Evolutionary conservation across 92 coral and sea anemone species (phyloP), one percentile per base, ranked within the genome.

Genomic region (Metridium senile): DNA sequence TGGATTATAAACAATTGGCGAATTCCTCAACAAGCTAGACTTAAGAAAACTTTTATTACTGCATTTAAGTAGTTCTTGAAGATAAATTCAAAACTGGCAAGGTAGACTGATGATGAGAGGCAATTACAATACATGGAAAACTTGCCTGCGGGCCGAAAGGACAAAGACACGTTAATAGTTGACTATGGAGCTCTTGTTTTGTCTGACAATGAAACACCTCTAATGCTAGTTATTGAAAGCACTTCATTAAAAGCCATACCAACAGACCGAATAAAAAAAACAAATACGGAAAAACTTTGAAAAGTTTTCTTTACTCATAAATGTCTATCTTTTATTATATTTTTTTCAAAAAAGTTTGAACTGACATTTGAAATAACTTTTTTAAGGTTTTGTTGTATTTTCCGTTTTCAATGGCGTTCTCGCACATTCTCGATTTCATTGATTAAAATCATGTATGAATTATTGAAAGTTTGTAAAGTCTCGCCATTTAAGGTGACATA

Each of bases 81-180:
- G n/a, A n/a, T n/a, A n/a, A n/a, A n/a, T n/a, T n/a, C n/a, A n/a
- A n/a, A n/a, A n/a, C n/a, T n/a, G n/a, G n/a, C n/a, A n/a, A n/a
- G n/a, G n/a, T n/a, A n/a, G n/a, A n/a, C n/a, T n/a, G n/a, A n/a
- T n/a, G n/a, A n/a, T n/a, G n/a, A n/a, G n/a, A n/a, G n/a, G 49
- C 13, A 39, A 6, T 39, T 39, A 39, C 13, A 6, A 39, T 39
- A 39, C 13, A 13, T 39, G 49, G 6, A 11, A 19, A 11, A 16
- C 1, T 21, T 23, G 29, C 31, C 29, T n/a, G 43, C 7, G 4
- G 43, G 1, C 28, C 23, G 4, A 16, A 30, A 63, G 16, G 17
- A 63, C 69, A 63, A 63, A 63, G 69, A 3, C 39, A 7, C 25
- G 25, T 54, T 13, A 13, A 54, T 54, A 54, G 59, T 54, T 39